These are phyloP conservation scores for Oikopleura dioica DNA, from an alignment of 23 tunicate genomes.

Conservation along the genomic window DNA sequence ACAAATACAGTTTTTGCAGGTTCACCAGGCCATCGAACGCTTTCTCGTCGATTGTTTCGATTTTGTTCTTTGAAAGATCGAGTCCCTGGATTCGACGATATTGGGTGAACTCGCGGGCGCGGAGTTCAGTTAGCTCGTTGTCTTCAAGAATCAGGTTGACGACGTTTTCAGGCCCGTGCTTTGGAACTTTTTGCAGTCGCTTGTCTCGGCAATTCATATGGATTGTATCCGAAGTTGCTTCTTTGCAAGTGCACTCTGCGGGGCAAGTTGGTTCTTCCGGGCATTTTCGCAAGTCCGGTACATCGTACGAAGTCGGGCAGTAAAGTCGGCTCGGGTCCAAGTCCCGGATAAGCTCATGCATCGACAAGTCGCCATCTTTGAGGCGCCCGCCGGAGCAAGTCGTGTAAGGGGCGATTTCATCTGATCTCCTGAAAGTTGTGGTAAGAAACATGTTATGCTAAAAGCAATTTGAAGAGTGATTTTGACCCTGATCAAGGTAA, in stretches of 20 bases:
- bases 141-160: not conserved
- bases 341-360: not conserved
- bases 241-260: not conserved
- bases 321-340: not conserved
- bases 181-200: not conserved
- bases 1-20: not conserved
- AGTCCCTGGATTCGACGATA: not conserved
- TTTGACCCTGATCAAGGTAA: too few species aligned
- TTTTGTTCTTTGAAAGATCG: slow-evolving; percentile 5
- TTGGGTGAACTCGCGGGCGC: not conserved
- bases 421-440: too few species aligned
- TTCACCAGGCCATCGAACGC: not conserved
- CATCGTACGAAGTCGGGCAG: not conserved
- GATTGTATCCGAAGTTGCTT: not conserved
- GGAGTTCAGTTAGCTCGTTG: not conserved
- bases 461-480: too few species aligned
- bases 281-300: not conserved
- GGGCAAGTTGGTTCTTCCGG: slow-evolving; percentile 4
- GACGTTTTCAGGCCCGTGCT: not conserved
- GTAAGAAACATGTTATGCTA: too few species aligned
- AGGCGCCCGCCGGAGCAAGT: slow-evolving; percentile 4
- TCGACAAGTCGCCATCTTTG: not conserved
- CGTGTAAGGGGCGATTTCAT: not conserved
- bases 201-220: not conserved
- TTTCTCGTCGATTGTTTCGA: slow-evolving; percentile 1